Base-by-base conservation (phyloP, 2,113 vertebrate genomes). In the Heterotis niloticus region DNA sequence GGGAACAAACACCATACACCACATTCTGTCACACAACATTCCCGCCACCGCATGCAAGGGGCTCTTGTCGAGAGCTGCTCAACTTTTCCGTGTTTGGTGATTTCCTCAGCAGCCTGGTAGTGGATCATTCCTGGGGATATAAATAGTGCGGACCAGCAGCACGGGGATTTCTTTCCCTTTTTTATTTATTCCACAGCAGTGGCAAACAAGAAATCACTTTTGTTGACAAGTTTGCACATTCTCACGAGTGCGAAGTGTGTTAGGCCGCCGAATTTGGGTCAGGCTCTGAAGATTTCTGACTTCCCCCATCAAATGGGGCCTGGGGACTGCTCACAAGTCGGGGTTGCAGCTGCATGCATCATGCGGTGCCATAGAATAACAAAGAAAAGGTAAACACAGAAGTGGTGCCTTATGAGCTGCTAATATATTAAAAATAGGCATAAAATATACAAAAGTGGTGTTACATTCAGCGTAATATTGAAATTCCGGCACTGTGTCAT, bases 401-500 rank as follows among this genome's bases (percentile, higher is more conserved):
- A 73, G 13, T 23, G 24, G n/a, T 28, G 23, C 54, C 51, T 14
- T 24, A 26, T 74, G 71, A n/a, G 54, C 57, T 51, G 57, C 51
- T 56, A 28, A 54, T 59, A 73, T 71, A 71, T 72, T 72, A 72
- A 51, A 34, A 57, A 16, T 24, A 74, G 23, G 52, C 24, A 10
- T 74, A 54, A 74, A 74, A 26, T 26, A n/a, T 51, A 74, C 54
- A 23, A 54, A 74, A 74, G 52, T 28, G 52, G 57, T 73, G 23
- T 73, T 73, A 24, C 56, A 56, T 73, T 56, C 56, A 54, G 56
- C 71, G 56, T 7, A 57, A 12, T 57, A 56, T 74, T 52, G 18
- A 72, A 72, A 74, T 59, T 23, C 57, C 24, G 52, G 26, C 23
- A 74, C n/a, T 74, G 24, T 74, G 26, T 74, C 71, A 74, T 74